phyloP scores from a whole-genome alignment of 2,113 vertebrate species.

The Stercorarius parasiticus region DNA sequence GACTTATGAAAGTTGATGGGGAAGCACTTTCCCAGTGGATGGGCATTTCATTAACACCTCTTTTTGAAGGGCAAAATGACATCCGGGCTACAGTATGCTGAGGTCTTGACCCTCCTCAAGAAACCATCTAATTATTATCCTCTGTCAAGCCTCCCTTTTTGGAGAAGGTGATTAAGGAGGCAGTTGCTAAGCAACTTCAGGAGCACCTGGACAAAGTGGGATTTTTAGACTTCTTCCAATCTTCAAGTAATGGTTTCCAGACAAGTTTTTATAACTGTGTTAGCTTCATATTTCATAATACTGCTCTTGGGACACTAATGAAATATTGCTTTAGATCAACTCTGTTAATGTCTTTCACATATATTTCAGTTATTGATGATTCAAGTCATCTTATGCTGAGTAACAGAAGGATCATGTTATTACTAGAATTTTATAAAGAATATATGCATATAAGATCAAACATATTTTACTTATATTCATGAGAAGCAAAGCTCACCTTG shows the following conservation, averaged over 20 bases:
- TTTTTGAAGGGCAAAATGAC: conserved; percentile 42
- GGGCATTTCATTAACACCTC: conserved; percentile 41
- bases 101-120: conserved; percentile 46
- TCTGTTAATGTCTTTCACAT: conserved; percentile 31
- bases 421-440: conserved; percentile 14
- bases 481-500: conserved; percentile 49
- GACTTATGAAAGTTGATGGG: neutral
- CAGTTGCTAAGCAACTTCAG: conserved; percentile 59
- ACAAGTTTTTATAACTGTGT: conserved; percentile 18
- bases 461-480: neutral
- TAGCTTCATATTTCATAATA: conserved; percentile 54
- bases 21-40: neutral
- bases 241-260: conserved; percentile 49
- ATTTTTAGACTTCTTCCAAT: conserved; percentile 35
- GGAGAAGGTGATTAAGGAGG: conserved; percentile 52
- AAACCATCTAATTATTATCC: conserved; percentile 48
- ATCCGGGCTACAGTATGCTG: conserved; percentile 12
- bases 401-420: conserved; percentile 29
- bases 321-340: conserved; percentile 36
- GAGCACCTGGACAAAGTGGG: conserved; percentile 43
- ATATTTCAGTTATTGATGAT: conserved; percentile 35
- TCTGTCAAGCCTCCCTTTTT: conserved; percentile 48
- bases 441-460: conserved; percentile 11
- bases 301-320: conserved; percentile 27
- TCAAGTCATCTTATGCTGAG: neutral